Base-by-base conservation (phyloP, 2,113 vertebrate genomes). In the Mandrillus leucophaeus region DNA sequence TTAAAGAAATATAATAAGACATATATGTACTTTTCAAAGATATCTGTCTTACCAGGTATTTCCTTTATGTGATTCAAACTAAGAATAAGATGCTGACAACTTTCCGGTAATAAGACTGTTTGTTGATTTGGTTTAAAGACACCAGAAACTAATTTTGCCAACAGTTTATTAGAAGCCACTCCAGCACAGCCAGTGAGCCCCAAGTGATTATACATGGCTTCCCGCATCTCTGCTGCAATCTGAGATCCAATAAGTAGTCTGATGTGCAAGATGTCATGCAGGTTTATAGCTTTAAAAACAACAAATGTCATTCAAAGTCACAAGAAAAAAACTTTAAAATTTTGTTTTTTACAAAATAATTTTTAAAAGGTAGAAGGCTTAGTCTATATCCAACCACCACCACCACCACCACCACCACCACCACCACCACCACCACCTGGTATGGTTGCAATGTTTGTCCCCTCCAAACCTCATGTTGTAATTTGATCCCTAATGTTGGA, bases 71-170 rank as follows among this genome's bases (percentile, higher is more conserved):
- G 95, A 18, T 97, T 97, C 23, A 99, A 98, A 95, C 97, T 95
- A 25, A 66, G 89, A 92, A 99, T 97, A 14, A 99, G 98, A 94
- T 99, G 98, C 9, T 90, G 92, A 75, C 97, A 93, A 87, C 99
- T 99, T 79, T 99, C 99, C 2, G 99, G 99, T 59, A 99, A 92
- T 45, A 99, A 98, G 20, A 99, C 97, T 0, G 99, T 99, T 98
- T 99, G 99, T 45, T 99, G 99, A 96, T 99, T 99, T 79, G 99
- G 99, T 97, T 99, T 99, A 95, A 99, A 99, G 43, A 98, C 96
- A 4, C 99, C 99, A 4, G 99, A 99, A 61, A 99, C 99, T 88
- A 99, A 98, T 97, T 99, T 99, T 85, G 99, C 98, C 87, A 99
- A 85, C 1, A 99, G 93, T 88, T 99, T 99, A 95, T 98, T 99